Evolutionary conservation across 2,113 vertebrate genomes (phyloP).

Genomic region (Sinocyclocheilus anophthalmus): DNA sequence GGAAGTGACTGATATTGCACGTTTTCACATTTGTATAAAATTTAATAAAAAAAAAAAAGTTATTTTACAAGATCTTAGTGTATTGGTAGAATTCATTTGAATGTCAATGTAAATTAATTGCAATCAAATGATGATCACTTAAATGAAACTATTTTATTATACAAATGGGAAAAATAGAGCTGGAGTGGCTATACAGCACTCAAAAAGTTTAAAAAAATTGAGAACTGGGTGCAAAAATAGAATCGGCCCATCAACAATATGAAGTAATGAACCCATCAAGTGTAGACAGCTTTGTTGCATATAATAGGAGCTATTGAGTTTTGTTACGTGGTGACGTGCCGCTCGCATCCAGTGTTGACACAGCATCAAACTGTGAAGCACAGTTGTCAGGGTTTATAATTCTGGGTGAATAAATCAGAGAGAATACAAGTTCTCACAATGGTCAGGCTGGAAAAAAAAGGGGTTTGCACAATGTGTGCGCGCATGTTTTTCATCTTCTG

Average conservation of each 20-base stretch:
- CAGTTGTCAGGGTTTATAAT: not conserved
- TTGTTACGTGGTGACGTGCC: not conserved
- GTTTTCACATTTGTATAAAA: not conserved
- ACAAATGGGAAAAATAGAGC: not conserved
- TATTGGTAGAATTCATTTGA: not conserved
- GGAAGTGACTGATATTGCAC: not conserved
- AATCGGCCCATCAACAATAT: not conserved
- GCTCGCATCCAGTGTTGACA: slow-evolving; percentile 14
- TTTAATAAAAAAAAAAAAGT: no score
- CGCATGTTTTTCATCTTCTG: not conserved
- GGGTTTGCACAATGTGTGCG: not conserved
- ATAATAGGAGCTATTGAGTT: not conserved
- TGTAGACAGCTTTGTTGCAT: not conserved
- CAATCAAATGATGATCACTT: not conserved
- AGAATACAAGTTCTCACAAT: not conserved
- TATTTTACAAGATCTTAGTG: not conserved
- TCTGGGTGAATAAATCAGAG: slow-evolving; percentile 20
- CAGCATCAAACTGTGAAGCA: slow-evolving; percentile 17
- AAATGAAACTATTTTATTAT: not conserved
- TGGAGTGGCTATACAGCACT: not conserved
- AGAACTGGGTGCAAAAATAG: not conserved
- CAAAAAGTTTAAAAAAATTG: not conserved
- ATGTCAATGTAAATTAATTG: not conserved
- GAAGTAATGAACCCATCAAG: not conserved
- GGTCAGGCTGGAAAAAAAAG: not conserved